Percentiles rank a stretch among this genome's conserved stretches.
These are phyloP conservation scores for Temnothorax longispinosus DNA, from an alignment of 1,140 invertebrate genomes.

Conservation along the genomic window DNA sequence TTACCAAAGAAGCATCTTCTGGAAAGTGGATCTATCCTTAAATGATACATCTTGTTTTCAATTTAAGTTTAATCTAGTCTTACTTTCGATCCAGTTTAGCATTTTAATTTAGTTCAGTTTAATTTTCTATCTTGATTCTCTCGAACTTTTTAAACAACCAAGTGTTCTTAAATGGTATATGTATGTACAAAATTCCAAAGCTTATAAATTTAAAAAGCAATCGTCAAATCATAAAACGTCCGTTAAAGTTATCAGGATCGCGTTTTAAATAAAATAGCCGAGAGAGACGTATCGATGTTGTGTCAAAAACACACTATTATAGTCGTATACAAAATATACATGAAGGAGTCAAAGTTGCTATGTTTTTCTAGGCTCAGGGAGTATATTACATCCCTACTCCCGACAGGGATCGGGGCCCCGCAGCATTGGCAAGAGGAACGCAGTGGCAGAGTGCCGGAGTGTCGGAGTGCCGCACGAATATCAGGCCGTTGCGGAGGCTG, in stretches of 20 bases:
- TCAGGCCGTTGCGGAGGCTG: slow-evolving; percentile 57
- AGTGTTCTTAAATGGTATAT: neutral
- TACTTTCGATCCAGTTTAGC: neutral
- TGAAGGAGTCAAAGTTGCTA: neutral
- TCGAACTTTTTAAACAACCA: neutral
- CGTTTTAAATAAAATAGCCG: neutral
- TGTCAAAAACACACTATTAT: neutral
- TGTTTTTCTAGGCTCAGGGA: neutral
- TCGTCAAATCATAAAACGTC: too few relatives aligned
- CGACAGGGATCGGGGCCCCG: neutral
- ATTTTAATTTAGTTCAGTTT: neutral
- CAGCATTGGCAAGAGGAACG: slow-evolving; percentile 30
- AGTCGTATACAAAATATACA: neutral
- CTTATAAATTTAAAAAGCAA: neutral
- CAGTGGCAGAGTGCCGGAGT: slow-evolving; percentile 32
- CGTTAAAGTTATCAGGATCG: neutral
- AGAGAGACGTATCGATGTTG: neutral
- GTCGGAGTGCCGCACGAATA: slow-evolving; percentile 65
- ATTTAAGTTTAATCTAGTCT: neutral
- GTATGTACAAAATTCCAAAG: neutral
- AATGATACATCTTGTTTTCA: too few relatives aligned
- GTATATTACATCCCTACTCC: neutral
- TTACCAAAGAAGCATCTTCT: neutral
- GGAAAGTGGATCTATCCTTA: neutral
- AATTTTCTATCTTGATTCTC: neutral